These are phyloP conservation scores for Psophia crepitans DNA, from an alignment of 2,113 vertebrate species.

Conservation along the genomic window DNA sequence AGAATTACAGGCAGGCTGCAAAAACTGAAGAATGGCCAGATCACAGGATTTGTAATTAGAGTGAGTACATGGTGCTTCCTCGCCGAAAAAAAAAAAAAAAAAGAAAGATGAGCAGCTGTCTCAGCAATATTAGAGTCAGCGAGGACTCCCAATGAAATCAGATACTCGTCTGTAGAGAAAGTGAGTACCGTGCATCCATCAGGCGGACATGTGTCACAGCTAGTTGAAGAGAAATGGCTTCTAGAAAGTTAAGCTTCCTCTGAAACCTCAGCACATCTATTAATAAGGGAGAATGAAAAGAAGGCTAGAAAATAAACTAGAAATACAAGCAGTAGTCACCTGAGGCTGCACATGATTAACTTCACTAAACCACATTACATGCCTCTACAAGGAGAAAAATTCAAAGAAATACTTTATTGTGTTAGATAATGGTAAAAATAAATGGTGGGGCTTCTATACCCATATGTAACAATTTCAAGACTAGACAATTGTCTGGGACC, in stretches of 20 bases:
- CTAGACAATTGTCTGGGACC: neutral
- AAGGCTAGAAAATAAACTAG: constrained; percentile 53
- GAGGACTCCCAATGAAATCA: constrained; percentile 61
- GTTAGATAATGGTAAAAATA: constrained; percentile 9
- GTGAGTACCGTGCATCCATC: constrained; percentile 32
- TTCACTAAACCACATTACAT: constrained; percentile 3
- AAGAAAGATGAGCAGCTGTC: constrained; percentile 61
- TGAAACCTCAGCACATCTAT: constrained; percentile 64
- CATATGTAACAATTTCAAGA: neutral
- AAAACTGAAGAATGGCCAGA: constrained; percentile 47
- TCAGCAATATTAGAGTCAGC: constrained; percentile 42
- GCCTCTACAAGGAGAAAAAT: constrained; percentile 43
- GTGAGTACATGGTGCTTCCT: constrained; percentile 62
- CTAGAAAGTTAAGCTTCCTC: constrained; percentile 60
- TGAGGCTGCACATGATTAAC: constrained; percentile 52
- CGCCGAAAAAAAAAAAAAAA: neutral
- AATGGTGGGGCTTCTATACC: neutral
- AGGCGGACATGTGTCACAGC: constrained; percentile 57
- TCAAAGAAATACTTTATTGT: constrained; percentile 25
- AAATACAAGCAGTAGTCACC: constrained; percentile 50
- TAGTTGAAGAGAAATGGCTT: constrained; percentile 55
- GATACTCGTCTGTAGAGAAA: constrained; percentile 54
- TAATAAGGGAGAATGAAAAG: constrained; percentile 65
- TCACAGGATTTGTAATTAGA: constrained; percentile 65
- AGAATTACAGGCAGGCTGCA: neutral